Conservation (phyloP, 2,888 invertebrate species). For the Lissocephala sabroskyi region DNA sequence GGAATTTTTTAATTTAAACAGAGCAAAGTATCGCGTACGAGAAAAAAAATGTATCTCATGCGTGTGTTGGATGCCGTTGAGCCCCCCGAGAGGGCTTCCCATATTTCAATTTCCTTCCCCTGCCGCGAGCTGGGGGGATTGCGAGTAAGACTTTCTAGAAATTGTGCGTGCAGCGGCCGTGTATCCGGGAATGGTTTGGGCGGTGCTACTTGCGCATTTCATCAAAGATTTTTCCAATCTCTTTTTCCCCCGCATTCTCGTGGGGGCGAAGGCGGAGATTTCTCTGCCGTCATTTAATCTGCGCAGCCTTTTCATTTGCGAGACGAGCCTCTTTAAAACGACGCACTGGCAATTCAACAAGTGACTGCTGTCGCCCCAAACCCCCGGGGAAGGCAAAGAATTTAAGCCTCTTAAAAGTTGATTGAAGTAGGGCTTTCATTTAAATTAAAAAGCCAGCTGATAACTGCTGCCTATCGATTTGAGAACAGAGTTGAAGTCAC, state of each 20-base stretch:
- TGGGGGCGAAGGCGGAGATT: background rate
- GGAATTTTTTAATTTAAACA: conserved; percentile 57
- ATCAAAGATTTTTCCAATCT: conserved; percentile 45
- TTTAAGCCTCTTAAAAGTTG: no score
- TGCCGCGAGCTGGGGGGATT: no score
- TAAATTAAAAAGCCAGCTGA: no score
- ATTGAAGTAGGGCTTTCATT: no score
- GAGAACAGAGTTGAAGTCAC: no score
- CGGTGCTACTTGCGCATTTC: conserved; percentile 35
- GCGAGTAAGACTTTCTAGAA: background rate
- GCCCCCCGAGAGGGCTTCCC: conserved; percentile 9
- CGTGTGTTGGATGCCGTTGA: conserved; percentile 28
- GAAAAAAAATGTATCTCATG: conserved; percentile 48
- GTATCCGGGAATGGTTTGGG: conserved; percentile 5
- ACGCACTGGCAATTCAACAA: conserved; percentile 23
- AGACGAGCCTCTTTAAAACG: conserved; percentile 15
- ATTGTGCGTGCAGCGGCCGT: conserved; percentile 19
- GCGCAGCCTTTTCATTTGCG: conserved; percentile 24
- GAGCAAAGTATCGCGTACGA: conserved; percentile 48
- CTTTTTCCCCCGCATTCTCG: background rate
- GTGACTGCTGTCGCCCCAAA: background rate
- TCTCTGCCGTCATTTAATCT: conserved; percentile 36
- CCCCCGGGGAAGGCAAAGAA: no score
- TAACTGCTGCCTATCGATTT: no score
- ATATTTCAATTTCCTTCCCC: conserved; percentile 19